These are phyloP conservation scores for Unio delphinus DNA, from an alignment of 2,888 invertebrate species.

Conservation along the genomic window DNA sequence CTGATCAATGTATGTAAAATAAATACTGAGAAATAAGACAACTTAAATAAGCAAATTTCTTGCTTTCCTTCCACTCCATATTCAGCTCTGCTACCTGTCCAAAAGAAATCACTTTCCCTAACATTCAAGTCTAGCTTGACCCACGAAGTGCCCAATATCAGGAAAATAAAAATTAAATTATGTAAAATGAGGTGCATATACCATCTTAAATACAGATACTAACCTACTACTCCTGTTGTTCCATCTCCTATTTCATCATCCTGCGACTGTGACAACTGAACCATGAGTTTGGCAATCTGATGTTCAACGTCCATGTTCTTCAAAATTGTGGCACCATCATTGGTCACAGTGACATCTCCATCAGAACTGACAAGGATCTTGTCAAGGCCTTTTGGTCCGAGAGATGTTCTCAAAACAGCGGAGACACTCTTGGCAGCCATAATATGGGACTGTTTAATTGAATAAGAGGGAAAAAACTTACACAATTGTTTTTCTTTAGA, in stretches of 20 bases:
- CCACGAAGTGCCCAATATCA: too few species aligned
- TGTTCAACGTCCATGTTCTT: constrained; percentile 99
- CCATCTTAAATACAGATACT: constrained; percentile 15
- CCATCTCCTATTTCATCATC: constrained; percentile 99
- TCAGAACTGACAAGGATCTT: constrained; percentile 98
- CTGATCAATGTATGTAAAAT: too few species aligned
- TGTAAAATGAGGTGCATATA: background rate
- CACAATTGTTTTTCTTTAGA: background rate
- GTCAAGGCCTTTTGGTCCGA: constrained; percentile 96
- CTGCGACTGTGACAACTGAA: constrained; percentile 97
- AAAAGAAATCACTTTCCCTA: too few species aligned
- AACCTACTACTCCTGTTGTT: constrained; percentile 96
- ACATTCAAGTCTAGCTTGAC: too few species aligned
- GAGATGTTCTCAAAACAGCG: constrained; percentile 88
- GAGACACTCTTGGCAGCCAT: constrained; percentile 96
- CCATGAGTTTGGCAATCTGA: constrained; percentile 97
- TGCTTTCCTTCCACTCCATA: too few species aligned
- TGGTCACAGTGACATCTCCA: constrained; percentile 97
- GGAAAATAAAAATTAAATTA: too few species aligned
- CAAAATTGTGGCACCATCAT: constrained; percentile 99
- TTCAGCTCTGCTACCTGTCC: too few species aligned
- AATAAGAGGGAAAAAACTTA: constrained; percentile 63
- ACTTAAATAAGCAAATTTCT: too few species aligned
- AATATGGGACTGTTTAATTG: constrained; percentile 87
- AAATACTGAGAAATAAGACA: too few species aligned